These are phyloP conservation scores for Anas flavirostris DNA, from an alignment of 2,797 vertebrate species.

Conservation along the genomic window DNA sequence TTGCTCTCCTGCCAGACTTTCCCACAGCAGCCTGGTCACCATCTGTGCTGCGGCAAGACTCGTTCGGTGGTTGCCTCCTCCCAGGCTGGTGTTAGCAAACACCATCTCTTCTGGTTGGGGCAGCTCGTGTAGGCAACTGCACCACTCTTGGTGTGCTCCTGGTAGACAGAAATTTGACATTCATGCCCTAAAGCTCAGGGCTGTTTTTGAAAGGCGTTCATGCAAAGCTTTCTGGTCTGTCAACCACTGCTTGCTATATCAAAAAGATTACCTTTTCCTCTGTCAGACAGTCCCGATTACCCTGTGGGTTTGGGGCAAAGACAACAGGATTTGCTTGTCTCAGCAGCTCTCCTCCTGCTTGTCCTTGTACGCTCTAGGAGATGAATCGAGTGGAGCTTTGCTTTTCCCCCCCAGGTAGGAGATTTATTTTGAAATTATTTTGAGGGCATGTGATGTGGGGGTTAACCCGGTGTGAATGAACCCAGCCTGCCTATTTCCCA, in stretches of 20 bases:
- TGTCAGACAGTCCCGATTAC: not conserved
- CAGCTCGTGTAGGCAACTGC: not conserved
- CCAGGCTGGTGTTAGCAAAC: not conserved
- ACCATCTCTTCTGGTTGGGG: not conserved
- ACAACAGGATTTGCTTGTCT: constrained; percentile 42
- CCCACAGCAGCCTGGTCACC: not conserved
- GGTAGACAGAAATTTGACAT: not conserved
- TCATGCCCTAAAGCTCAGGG: constrained; percentile 23
- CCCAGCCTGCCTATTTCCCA: not conserved
- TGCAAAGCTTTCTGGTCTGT: constrained; percentile 56
- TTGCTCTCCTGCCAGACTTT: not conserved
- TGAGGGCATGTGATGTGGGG: not conserved
- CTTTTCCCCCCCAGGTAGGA: not conserved
- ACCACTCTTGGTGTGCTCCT: not conserved
- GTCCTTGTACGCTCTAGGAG: not conserved
- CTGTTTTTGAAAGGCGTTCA: not conserved
- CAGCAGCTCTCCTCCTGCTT: constrained; percentile 4
- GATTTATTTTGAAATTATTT: not conserved
- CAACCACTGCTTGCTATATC: not conserved
- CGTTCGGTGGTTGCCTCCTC: not conserved
- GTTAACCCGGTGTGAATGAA: not conserved
- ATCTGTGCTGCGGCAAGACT: not conserved
- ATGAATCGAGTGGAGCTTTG: not conserved
- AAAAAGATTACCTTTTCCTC: constrained; percentile 6
- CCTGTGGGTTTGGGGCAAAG: constrained; percentile 34